Conservation (phyloP, 1,140 invertebrate species). For the Teleogryllus occipitalis region DNA sequence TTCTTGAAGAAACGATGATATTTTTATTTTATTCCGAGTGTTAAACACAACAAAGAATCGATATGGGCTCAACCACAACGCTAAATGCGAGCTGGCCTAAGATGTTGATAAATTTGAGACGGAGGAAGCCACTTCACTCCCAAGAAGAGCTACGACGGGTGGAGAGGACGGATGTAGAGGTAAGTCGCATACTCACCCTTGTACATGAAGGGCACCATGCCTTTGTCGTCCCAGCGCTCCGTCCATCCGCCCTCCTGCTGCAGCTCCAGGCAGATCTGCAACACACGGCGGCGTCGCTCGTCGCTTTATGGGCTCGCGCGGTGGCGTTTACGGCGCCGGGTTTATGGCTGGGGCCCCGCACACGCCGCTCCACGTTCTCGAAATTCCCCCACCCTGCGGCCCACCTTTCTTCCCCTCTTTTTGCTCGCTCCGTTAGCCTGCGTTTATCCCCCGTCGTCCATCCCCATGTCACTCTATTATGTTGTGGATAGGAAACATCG, state of each 20-base stretch:
- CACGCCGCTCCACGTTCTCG: neutral
- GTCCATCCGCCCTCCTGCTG: constrained; percentile 63
- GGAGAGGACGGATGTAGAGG: too few species aligned
- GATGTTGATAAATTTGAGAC: too few species aligned
- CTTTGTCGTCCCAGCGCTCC: constrained; percentile 69
- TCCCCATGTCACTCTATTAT: too few species aligned
- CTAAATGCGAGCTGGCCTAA: too few species aligned
- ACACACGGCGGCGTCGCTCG: neutral
- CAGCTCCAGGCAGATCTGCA: constrained; percentile 55
- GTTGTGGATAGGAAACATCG: too few species aligned
- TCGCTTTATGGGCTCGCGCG: neutral
- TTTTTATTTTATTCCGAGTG: too few species aligned
- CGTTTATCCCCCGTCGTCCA: neutral
- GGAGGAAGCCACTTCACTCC: too few species aligned
- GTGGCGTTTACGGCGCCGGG: neutral
- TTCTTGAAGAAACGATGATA: too few species aligned
- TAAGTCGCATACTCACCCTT: constrained; percentile 45
- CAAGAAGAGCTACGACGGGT: too few species aligned
- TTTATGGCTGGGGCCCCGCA: neutral
- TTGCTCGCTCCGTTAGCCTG: neutral
- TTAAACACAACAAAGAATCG: too few species aligned
- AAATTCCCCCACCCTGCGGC: neutral
- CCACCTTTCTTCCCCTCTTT: neutral
- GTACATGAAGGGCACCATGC: constrained; percentile 75
- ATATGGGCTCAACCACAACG: too few species aligned